Percentiles rank a stretch among this genome's conserved stretches.
Conservation (phyloP, 2,113 vertebrate species). For the Odontesthes bonariensis region DNA sequence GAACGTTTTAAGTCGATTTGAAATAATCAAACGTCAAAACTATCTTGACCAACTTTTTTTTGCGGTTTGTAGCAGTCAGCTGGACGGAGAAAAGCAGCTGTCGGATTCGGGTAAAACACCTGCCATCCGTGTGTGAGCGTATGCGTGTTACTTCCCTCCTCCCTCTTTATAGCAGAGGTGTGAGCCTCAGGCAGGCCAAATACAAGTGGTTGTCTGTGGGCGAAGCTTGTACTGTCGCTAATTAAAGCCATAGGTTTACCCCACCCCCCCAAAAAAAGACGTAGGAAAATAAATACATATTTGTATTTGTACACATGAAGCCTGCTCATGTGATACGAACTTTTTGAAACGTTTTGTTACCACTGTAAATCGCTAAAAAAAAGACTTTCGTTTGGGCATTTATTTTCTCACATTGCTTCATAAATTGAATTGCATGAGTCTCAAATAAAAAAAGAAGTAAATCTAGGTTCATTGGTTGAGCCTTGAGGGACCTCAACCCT, state of each 20-base stretch:
- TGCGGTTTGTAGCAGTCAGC: not conserved
- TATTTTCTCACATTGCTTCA: too few relatives aligned
- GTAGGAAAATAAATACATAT: too few relatives aligned
- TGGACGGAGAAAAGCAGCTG: conserved; percentile 2
- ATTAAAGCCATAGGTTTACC: not conserved
- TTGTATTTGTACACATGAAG: too few relatives aligned
- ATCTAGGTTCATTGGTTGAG: too few relatives aligned
- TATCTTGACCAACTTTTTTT: not conserved
- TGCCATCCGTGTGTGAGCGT: conserved; percentile 14
- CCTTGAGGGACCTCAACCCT: not conserved
- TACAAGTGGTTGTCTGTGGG: conserved; percentile 23
- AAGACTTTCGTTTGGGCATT: too few relatives aligned
- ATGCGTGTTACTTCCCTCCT: conserved; percentile 26
- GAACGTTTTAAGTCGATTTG: not conserved
- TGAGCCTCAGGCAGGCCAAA: conserved; percentile 49
- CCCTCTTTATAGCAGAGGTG: conserved; percentile 24
- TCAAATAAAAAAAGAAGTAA: too few relatives aligned
- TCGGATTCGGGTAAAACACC: conserved; percentile 33
- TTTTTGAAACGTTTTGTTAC: too few relatives aligned
- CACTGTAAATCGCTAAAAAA: too few relatives aligned
- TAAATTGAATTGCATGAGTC: too few relatives aligned
- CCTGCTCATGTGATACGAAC: too few relatives aligned
- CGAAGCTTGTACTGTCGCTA: not conserved
- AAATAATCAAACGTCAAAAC: not conserved
- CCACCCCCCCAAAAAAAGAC: too few relatives aligned